Percentiles rank a stretch among this genome's conserved stretches.
These are phyloP conservation scores for Drosophila prostipennis DNA, from an alignment of 2,888 invertebrate genomes.

Conservation along the genomic window DNA sequence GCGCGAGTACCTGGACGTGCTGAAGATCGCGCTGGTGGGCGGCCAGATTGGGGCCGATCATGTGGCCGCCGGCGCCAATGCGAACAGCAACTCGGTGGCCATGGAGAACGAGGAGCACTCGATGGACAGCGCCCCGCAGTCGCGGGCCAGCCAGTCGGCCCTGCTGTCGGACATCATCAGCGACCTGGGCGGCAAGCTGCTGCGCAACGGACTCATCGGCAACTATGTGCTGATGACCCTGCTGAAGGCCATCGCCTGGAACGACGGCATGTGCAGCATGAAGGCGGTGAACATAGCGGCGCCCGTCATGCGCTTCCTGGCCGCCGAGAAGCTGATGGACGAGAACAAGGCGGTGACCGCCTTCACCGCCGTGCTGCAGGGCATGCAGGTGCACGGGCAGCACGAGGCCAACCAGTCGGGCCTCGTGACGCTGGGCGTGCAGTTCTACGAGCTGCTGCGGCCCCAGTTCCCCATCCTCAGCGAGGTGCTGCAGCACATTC, in stretches of 20 bases:
- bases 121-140: constrained; percentile 88
- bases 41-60: constrained; percentile 85
- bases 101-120: constrained; percentile 89
- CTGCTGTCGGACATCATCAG: constrained; percentile 90
- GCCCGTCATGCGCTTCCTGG: constrained; percentile 89
- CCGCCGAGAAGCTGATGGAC: constrained; percentile 87
- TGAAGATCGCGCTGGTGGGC: constrained; percentile 91
- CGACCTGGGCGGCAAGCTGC: constrained; percentile 91
- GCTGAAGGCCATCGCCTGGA: constrained; percentile 90
- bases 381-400: constrained; percentile 94
- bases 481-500: constrained; percentile 91
- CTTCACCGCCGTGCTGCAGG: constrained; percentile 91
- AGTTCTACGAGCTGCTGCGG: constrained; percentile 93
- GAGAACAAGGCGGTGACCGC: constrained; percentile 89
- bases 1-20: constrained; percentile 93
- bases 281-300: constrained; percentile 91
- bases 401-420: constrained; percentile 94
- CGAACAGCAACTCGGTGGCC: constrained; percentile 71
- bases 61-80: constrained; percentile 47
- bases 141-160: constrained; percentile 84
- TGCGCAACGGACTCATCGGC: constrained; percentile 88
- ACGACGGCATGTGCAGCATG: constrained; percentile 92
- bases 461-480: constrained; percentile 89
- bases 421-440: constrained; percentile 91
- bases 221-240: constrained; percentile 88